Evolutionary conservation across 2,113 vertebrate species (phyloP), one percentile per base, ranked within the genome.

Genomic region (Pundamilia nyererei): DNA sequence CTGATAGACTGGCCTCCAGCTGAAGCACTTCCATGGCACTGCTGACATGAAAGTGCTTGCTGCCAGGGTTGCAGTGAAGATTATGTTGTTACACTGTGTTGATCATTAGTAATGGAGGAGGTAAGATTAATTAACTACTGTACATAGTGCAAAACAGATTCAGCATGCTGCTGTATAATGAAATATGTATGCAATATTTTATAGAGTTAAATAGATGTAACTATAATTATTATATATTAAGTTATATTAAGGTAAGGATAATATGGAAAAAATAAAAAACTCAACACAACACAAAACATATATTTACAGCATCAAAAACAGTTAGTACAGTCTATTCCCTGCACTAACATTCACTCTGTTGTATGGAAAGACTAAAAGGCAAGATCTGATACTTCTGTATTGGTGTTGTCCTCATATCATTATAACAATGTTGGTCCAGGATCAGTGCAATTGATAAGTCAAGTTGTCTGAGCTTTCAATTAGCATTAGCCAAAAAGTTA

Each of bases 51-150:
- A 90, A 86, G 89, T 35, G 31, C 13, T 81, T 17, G 15, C 79
- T 79, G 55, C 58, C 3, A n/a, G 29, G 79, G 70, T 31, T 80
- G 42, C 72, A 77, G 31, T 9, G 13, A 58, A 85, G 68, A 92
- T 89, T 85, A 86, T 86, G 56, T 81, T 77, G 42, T 49, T 89
- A 82, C 21, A 55, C 81, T 11, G 31, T 84, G 84, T 81, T 92
- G 84, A 81, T 94, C 88, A 87, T 89, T 84, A 93, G 82, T 82
- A 58, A 88, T 45, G 26, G 53, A 79, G 70, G 58, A 82, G 75
- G 19, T 38, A 60, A 72, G 19, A 56, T 80, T 68, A 81, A 90
- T 85, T 42, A 86, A 81, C 42, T 79, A 82, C 24, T 77, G 42
- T 31, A 49, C 82, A 65, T 35, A 26, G 35, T 24, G 10, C 55